A percentile compares a stretch with the other conserved stretches of the same genome.
These are phyloP conservation scores for Blennius ocellaris DNA, from an alignment of 2,113 vertebrate species.

Conservation along the genomic window DNA sequence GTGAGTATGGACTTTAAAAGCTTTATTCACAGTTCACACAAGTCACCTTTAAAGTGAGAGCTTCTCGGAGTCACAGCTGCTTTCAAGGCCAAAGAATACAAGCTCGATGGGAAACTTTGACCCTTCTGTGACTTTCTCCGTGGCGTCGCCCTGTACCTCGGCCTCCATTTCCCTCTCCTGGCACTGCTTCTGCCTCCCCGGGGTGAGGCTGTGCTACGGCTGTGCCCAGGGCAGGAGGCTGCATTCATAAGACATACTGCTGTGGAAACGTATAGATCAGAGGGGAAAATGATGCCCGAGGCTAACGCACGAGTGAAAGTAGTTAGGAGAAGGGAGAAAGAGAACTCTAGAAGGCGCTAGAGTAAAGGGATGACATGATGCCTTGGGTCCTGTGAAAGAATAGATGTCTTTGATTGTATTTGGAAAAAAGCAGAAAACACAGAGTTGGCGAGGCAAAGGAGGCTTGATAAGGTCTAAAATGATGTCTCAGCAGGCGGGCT, in stretches of 20 bases:
- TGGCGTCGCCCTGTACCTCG: neutral
- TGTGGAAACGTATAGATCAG: constrained; percentile 68
- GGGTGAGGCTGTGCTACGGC: constrained; percentile 42
- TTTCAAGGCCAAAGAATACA: neutral
- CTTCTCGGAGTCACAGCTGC: no score
- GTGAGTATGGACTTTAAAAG: no score
- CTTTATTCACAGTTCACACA: no score
- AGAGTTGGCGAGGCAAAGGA: constrained; percentile 55
- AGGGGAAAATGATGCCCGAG: constrained; percentile 58
- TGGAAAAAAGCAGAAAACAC: constrained; percentile 57
- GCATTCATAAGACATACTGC: constrained; percentile 74
- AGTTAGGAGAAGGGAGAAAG: constrained; percentile 20
- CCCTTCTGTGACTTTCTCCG: neutral
- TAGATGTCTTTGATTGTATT: constrained; percentile 29
- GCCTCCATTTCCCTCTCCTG: neutral
- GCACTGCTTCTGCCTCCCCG: constrained; percentile 15
- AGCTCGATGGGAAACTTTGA: neutral
- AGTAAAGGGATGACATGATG: constrained; percentile 48
- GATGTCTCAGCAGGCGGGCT: constrained; percentile 60
- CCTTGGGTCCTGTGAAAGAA: constrained; percentile 50
- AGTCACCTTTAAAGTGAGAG: no score
- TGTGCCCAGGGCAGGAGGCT: constrained; percentile 60
- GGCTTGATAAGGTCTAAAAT: constrained; percentile 57
- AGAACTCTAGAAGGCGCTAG: constrained; percentile 29
- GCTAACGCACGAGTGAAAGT: constrained; percentile 51